Percentiles rank a stretch among this genome's conserved stretches.
phyloP scores from a whole-genome alignment of 2,888 invertebrate species.

The Tribolium freemani region DNA sequence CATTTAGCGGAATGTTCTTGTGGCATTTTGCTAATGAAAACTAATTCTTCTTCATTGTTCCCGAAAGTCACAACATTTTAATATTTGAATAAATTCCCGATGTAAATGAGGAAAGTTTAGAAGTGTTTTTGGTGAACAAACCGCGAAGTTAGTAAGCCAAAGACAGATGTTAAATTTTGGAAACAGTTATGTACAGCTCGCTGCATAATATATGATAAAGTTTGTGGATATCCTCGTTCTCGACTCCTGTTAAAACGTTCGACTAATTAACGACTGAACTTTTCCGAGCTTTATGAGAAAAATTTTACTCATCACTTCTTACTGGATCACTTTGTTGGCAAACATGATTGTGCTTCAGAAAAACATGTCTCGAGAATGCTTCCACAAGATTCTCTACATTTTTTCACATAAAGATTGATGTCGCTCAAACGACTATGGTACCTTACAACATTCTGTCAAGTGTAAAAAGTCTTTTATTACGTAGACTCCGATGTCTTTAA shows the following conservation, averaged over 20 bases:
- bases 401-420: slow-evolving; percentile 30
- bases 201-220: slow-evolving; percentile 25
- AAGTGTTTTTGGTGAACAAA: slow-evolving; percentile 42
- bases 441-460: slow-evolving; percentile 15
- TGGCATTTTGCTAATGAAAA: slow-evolving; percentile 22
- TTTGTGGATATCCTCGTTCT: background rate
- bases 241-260: background rate
- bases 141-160: slow-evolving; percentile 39
- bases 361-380: slow-evolving; percentile 24
- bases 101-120: slow-evolving; percentile 43
- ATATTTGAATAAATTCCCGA: slow-evolving; percentile 41
- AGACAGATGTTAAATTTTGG: slow-evolving; percentile 43
- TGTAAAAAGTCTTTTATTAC: slow-evolving; percentile 33
- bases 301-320: background rate
- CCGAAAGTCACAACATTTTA: slow-evolving; percentile 29
- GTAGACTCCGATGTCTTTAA: slow-evolving; percentile 26
- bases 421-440: slow-evolving; percentile 12
- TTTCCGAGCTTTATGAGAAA: slow-evolving; percentile 2
- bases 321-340: slow-evolving; percentile 3
- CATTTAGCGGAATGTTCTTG: background rate
- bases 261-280: slow-evolving; percentile 7
- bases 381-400: slow-evolving; percentile 19
- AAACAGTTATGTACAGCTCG: slow-evolving; percentile 38
- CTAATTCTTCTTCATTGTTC: slow-evolving; percentile 26
- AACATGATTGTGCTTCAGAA: background rate